phyloP scores from a whole-genome alignment of 2,113 vertebrate species.

The Nyctibius bracteatus region DNA sequence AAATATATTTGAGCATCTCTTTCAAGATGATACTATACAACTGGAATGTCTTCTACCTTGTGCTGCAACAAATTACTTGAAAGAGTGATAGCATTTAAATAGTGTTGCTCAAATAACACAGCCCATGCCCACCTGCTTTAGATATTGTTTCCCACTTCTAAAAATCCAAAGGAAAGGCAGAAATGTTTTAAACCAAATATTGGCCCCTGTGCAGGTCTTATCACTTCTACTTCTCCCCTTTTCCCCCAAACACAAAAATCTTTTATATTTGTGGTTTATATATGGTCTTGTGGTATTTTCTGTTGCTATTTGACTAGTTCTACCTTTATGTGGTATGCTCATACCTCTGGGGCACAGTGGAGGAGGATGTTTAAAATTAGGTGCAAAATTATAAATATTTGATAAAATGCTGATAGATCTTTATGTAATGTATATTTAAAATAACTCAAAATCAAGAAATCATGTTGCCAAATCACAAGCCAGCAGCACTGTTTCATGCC shows the following conservation, averaged over 20 bases:
- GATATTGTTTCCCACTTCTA: neutral
- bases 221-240: neutral
- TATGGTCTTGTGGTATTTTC: neutral
- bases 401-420: neutral
- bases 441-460: neutral
- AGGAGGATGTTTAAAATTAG: constrained; percentile 12
- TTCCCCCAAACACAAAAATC: neutral
- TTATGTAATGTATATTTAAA: neutral
- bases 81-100: neutral
- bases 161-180: neutral
- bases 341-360: neutral
- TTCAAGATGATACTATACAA: neutral
- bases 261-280: neutral
- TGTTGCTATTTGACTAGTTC: neutral
- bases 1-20: neutral
- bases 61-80: neutral
- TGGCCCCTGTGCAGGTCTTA: neutral
- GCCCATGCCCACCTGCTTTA: neutral
- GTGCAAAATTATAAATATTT: neutral
- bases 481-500: neutral
- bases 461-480: neutral
- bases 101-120: neutral
- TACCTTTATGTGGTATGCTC: neutral
- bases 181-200: neutral
- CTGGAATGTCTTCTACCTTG: neutral